A percentile compares a stretch with the other conserved stretches of the same genome.
phyloP scores from a whole-genome alignment of 2,888 invertebrate species.

The Chymomyza procnemis region DNA sequence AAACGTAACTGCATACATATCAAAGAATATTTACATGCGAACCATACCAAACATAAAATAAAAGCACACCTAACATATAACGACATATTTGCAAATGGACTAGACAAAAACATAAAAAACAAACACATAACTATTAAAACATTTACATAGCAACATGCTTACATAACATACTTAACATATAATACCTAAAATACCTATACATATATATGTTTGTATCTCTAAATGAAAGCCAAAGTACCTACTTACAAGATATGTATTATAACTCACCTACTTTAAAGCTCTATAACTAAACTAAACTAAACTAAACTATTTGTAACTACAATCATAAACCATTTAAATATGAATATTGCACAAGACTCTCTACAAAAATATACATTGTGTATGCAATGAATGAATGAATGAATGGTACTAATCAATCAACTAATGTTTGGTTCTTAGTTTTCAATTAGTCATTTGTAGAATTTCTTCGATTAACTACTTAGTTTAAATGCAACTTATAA shows the following conservation, averaged over 20 bases:
- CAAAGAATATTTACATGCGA: slow-evolving; percentile 53
- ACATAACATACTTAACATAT: slow-evolving; percentile 9
- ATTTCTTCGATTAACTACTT: background rate
- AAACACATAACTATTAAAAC: slow-evolving; percentile 12
- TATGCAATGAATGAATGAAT: too few species aligned
- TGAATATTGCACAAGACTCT: slow-evolving; percentile 27
- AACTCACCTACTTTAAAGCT: slow-evolving; percentile 19
- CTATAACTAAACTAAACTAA: too few species aligned
- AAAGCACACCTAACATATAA: slow-evolving; percentile 22
- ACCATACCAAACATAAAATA: slow-evolving; percentile 5
- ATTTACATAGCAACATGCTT: background rate
- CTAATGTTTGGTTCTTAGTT: background rate
- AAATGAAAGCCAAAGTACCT: slow-evolving; percentile 70
- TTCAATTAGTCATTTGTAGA: background rate
- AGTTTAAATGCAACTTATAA: background rate
- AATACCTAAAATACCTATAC: slow-evolving; percentile 20
- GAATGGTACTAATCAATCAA: background rate
- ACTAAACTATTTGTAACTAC: slow-evolving; percentile 17
- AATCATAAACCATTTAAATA: slow-evolving; percentile 9
- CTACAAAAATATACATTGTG: background rate
- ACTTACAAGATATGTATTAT: slow-evolving; percentile 51
- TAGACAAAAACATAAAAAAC: slow-evolving; percentile 16
- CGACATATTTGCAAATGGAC: slow-evolving; percentile 21
- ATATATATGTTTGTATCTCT: slow-evolving; percentile 37
- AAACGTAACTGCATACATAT: slow-evolving; percentile 74